A percentile compares a stretch with the other conserved stretches of the same genome.
Evolutionary conservation across 2,113 vertebrate species (phyloP).

Genomic region (Ptyas mucosa): DNA sequence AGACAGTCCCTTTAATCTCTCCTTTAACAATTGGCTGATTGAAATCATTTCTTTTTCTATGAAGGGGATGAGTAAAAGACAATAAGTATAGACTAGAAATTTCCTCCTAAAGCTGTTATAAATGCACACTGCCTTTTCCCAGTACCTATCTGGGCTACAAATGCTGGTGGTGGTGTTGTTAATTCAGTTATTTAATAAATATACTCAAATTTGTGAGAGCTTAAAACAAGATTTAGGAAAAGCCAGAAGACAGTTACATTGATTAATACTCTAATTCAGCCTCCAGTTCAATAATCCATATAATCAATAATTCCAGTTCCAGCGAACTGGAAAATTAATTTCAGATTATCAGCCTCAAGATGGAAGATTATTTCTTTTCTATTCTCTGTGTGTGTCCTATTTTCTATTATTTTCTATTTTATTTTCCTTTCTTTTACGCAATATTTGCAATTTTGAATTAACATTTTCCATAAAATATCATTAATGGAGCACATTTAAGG

Average conservation of each 20-base stretch:
- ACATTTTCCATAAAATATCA: neutral
- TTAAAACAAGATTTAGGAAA: neutral
- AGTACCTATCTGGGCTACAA: neutral
- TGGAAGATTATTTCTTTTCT: neutral
- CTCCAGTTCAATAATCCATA: neutral
- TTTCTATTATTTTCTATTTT: neutral
- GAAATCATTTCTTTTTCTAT: neutral
- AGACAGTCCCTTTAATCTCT: neutral
- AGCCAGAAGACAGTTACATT: neutral
- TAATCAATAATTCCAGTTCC: too few species aligned
- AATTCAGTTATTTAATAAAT: neutral
- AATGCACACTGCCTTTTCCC: neutral
- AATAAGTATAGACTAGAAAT: neutral
- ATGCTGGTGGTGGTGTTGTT: neutral
- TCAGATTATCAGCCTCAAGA: neutral
- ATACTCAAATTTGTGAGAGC: neutral
- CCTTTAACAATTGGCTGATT: neutral
- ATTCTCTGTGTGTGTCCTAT: neutral
- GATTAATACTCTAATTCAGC: neutral
- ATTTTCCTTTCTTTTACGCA: neutral
- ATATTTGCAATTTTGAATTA: neutral
- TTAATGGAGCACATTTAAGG: neutral
- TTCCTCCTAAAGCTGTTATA: neutral
- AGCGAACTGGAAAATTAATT: neutral
- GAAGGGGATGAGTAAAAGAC: neutral